These are phyloP conservation scores for Linyphia triangularis DNA, from an alignment of 2,888 invertebrate species.

Conservation along the genomic window DNA sequence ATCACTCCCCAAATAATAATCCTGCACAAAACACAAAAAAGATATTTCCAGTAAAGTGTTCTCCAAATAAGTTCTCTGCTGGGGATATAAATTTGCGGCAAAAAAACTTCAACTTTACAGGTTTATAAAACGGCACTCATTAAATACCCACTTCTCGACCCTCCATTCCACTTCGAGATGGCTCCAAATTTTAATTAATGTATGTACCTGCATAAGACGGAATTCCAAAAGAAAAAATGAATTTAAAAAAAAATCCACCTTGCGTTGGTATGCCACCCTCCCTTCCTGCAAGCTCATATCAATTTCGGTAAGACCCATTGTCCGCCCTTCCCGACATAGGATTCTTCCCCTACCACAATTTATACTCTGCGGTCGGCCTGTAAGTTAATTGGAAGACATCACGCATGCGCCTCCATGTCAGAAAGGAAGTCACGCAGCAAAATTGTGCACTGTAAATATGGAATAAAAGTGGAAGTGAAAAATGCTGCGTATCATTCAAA, in stretches of 20 bases:
- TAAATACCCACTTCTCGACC: background rate
- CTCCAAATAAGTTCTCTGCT: background rate
- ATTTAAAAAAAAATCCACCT: background rate
- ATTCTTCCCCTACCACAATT: slow-evolving; percentile 19
- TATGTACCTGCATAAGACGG: slow-evolving; percentile 6
- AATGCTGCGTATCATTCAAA: background rate
- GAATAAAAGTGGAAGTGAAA: slow-evolving; percentile 35
- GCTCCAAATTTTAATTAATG: slow-evolving; percentile 42
- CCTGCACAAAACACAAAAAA: background rate
- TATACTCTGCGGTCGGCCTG: slow-evolving; percentile 45
- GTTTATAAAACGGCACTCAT: background rate
- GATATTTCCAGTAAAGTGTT: background rate
- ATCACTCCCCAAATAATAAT: background rate
- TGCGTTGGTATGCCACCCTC: background rate
- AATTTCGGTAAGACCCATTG: slow-evolving; percentile 37
- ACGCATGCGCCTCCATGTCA: slow-evolving; percentile 29
- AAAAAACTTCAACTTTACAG: background rate
- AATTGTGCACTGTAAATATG: slow-evolving; percentile 35
- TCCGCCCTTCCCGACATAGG: background rate
- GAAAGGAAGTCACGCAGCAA: slow-evolving; percentile 20
- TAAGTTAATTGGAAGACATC: slow-evolving; percentile 28
- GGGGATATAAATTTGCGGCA: background rate
- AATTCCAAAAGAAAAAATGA: background rate
- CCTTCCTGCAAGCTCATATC: slow-evolving; percentile 20
- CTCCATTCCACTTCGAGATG: background rate